Evolutionary conservation across 2,888 invertebrate genomes (phyloP).

Genomic region (Teleogryllus oceanicus): DNA sequence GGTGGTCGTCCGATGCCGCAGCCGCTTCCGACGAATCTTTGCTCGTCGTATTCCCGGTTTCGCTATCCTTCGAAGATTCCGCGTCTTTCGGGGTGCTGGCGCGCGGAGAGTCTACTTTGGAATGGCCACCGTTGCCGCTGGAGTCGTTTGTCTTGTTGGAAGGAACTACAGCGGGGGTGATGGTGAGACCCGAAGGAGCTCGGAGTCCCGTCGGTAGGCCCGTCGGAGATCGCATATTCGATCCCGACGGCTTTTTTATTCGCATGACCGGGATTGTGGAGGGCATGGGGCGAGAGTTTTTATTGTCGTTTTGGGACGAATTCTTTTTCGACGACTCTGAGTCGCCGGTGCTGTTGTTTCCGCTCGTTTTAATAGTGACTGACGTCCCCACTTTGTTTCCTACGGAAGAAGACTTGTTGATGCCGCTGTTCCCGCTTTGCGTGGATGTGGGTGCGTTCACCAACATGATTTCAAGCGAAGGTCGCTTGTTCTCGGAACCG

Average conservation of each 20-base stretch:
- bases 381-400: neutral
- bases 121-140: neutral
- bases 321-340: neutral
- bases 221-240: conserved; percentile 28
- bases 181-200: conserved; percentile 40
- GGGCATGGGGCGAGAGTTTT: conserved; percentile 50
- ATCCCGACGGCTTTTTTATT: conserved; percentile 47
- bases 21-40: no score
- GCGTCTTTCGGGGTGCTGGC: neutral
- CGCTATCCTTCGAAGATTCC: neutral
- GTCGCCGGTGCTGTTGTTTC: neutral
- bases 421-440: neutral
- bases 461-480: conserved; percentile 43
- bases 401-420: conserved; percentile 18
- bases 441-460: conserved; percentile 37
- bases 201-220: neutral
- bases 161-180: conserved; percentile 43
- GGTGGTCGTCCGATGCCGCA: conserved; percentile 22
- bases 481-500: conserved; percentile 41
- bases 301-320: conserved; percentile 37
- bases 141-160: conserved; percentile 30
- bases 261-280: conserved; percentile 54
- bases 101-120: neutral
- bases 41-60: neutral
- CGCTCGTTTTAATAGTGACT: neutral